Evolutionary conservation across 1,140 invertebrate genomes (phyloP).

Genomic region (Conus ventricosus): DNA sequence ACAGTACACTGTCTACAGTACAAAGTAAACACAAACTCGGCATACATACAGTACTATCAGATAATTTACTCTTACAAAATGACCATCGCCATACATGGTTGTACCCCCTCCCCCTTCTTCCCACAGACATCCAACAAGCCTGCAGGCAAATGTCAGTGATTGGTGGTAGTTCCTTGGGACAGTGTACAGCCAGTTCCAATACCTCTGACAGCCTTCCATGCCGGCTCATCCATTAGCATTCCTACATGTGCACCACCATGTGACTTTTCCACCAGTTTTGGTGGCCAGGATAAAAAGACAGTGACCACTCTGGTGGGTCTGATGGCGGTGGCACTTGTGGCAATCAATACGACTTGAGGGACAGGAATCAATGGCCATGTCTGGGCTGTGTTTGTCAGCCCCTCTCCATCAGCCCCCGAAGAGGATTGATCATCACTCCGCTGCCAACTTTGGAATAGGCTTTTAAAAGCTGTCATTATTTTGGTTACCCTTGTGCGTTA

Average conservation of each 20-base stretch:
- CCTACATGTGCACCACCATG: neutral
- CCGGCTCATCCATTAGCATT: neutral
- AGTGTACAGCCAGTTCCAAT: too few species aligned
- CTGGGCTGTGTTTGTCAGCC: conserved; percentile 18
- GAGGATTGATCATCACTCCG: neutral
- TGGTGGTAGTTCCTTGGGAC: too few species aligned
- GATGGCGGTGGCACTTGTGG: neutral
- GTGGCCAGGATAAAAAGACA: neutral
- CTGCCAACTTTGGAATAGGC: neutral
- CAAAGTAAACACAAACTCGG: too few species aligned
- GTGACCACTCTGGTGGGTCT: neutral
- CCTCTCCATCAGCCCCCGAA: neutral
- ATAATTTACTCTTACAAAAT: too few species aligned
- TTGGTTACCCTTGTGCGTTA: neutral
- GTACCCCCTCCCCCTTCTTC: too few species aligned
- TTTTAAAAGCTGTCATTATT: conserved; percentile 4
- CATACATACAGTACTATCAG: too few species aligned
- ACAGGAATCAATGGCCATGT: conserved; percentile 16
- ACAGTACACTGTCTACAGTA: too few species aligned
- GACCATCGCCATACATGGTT: too few species aligned
- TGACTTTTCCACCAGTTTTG: neutral
- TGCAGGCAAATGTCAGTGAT: too few species aligned
- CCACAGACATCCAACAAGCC: too few species aligned
- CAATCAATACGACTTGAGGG: conserved; percentile 2
- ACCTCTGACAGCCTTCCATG: too few species aligned